Evolutionary conservation across 1,140 invertebrate species (phyloP).

Genomic region (Drosophila novamexicana): DNA sequence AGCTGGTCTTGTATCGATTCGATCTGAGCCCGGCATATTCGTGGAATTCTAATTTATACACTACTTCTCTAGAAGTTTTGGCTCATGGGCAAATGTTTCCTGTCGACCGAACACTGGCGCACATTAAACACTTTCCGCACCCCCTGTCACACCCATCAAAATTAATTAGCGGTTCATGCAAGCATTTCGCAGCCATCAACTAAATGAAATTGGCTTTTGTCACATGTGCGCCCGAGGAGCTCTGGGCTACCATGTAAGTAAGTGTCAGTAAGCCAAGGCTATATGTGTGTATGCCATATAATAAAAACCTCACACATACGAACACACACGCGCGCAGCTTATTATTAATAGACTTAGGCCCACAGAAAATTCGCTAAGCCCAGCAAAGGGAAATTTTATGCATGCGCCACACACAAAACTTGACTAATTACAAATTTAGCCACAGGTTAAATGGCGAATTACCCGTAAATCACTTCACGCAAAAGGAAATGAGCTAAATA

Average conservation of each 20-base stretch:
- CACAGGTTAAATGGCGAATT: slow-evolving; percentile 66
- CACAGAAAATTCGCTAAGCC: slow-evolving; percentile 36
- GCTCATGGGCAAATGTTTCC: neutral
- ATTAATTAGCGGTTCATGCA: slow-evolving; percentile 50
- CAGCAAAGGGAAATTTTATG: slow-evolving; percentile 48
- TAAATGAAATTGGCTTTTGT: slow-evolving; percentile 61
- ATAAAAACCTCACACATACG: slow-evolving; percentile 29
- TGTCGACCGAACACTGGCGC: neutral
- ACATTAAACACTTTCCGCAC: neutral
- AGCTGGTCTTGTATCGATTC: neutral
- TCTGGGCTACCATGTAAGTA: slow-evolving; percentile 21
- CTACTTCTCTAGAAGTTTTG: neutral
- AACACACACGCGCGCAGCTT: slow-evolving; percentile 20
- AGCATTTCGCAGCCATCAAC: slow-evolving; percentile 41
- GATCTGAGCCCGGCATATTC: neutral
- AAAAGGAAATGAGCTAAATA: slow-evolving; percentile 44
- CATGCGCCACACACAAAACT: slow-evolving; percentile 57
- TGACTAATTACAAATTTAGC: slow-evolving; percentile 69
- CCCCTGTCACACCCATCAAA: slow-evolving; percentile 8
- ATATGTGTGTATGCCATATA: slow-evolving; percentile 21
- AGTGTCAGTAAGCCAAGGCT: slow-evolving; percentile 41
- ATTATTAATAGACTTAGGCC: slow-evolving; percentile 50
- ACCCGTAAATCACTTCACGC: slow-evolving; percentile 55
- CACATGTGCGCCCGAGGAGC: slow-evolving; percentile 29
- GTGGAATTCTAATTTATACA: slow-evolving; percentile 10